A percentile compares a stretch with the other conserved stretches of the same genome.
These are phyloP conservation scores for Enteromius mattozi DNA, from an alignment of 2,797 vertebrate species.

Conservation along the genomic window DNA sequence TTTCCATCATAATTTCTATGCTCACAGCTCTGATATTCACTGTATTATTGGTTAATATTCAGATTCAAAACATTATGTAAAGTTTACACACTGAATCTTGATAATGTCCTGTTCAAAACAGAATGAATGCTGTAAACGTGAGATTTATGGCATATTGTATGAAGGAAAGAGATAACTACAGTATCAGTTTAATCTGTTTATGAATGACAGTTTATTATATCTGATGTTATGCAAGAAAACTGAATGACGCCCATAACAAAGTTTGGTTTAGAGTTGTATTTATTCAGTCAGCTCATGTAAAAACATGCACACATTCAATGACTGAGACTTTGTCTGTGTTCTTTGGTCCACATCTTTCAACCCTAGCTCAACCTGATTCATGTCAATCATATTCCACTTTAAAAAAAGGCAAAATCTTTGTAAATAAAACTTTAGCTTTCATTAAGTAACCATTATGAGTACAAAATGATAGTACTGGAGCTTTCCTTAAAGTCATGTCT, in stretches of 20 bases:
- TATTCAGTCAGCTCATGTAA: constrained; percentile 30
- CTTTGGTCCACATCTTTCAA: constrained; percentile 31
- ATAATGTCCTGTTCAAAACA: background rate
- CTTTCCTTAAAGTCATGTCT: background rate
- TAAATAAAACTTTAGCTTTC: background rate
- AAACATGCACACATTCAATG: constrained; percentile 17
- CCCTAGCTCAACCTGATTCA: background rate
- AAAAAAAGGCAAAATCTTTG: constrained; percentile 2
- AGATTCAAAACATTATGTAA: background rate
- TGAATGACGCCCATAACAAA: background rate
- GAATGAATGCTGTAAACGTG: too few species aligned
- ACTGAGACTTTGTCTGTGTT: background rate
- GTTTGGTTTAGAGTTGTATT: constrained; percentile 11
- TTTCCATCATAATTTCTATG: background rate
- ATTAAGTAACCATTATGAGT: background rate
- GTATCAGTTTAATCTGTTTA: background rate
- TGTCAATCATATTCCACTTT: background rate
- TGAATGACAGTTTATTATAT: background rate
- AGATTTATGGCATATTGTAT: background rate
- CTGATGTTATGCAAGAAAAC: background rate
- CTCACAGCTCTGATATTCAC: background rate
- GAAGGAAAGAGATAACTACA: background rate
- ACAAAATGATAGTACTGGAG: background rate
- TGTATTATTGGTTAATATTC: background rate
- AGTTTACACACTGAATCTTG: too few species aligned